Base-by-base conservation (phyloP, 2,888 invertebrate genomes). In the Caenorhabditis sp. region DNA sequence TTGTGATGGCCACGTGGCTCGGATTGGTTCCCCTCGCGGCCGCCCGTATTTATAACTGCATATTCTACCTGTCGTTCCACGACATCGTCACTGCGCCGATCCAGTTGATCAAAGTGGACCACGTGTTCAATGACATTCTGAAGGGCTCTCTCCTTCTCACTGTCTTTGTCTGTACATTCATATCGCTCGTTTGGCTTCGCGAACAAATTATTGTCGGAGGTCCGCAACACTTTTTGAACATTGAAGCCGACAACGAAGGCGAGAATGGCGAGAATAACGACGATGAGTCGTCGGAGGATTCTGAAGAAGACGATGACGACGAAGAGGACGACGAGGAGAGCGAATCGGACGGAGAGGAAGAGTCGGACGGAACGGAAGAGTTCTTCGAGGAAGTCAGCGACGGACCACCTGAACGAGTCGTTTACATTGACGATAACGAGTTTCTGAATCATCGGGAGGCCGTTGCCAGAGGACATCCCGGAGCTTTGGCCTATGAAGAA, bases 1-100 rank as follows among this genome's bases (percentile, higher is more conserved):
- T 99, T 53, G 99, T 99, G 2, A 96, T 96, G 6, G 92, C 96
- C 61, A 97, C 98, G 2, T 99, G 99, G 99, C 92, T 99, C 17
- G 96, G 95, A 2, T 92, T 98, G 48, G 82, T 81, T 1, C 82
- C 83, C 7, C 30, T 81, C 13, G 78, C 80, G 7, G 77, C 81
- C 4, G 78, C 81, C 15, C 61, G 81, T 7, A 79, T 83, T 20
- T 81, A 83, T 43, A 71, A 86, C 55, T 65, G 79, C 17, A 85
- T 88, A 22, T 88, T 88, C 74, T 85, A 86, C 20, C 75, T 78
- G 50, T 74, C 79, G 9, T 55, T 82, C 24, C 65, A 79, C 22
- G 81, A 82, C 13, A 61, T 84, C 20, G 37, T 83, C 24, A 43
- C 68, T 15, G 55, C 77, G 6, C 81, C 86, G 13, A 37, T 81